Percentiles rank a stretch among this genome's conserved stretches.
Evolutionary conservation across 2,888 invertebrate genomes (phyloP).

Genomic region (Mythimna loreyi): DNA sequence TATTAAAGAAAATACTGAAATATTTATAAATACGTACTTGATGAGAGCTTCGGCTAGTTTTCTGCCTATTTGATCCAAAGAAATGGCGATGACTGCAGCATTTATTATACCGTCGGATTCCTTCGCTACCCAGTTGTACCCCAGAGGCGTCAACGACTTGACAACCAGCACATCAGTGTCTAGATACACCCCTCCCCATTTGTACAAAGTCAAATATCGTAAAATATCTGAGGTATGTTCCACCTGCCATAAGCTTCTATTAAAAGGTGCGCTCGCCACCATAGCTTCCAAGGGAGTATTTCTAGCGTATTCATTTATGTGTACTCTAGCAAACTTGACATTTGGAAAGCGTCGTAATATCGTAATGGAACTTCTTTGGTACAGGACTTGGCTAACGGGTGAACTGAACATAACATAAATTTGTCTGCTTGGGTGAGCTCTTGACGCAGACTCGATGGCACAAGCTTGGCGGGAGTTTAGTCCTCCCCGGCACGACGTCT

Average conservation of each 20-base stretch:
- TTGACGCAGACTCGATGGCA: conserved; percentile 93
- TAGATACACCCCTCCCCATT: conserved; percentile 94
- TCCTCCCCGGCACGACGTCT: conserved; percentile 91
- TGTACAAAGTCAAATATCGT: conserved; percentile 93
- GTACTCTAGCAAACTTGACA: conserved; percentile 56
- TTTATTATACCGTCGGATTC: conserved; percentile 90
- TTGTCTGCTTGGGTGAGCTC: conserved; percentile 90
- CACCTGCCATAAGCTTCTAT: conserved; percentile 85
- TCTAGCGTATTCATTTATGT: conserved; percentile 81
- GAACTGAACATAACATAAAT: conserved; percentile 88
- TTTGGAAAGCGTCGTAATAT: conserved; percentile 40
- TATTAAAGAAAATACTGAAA: not conserved
- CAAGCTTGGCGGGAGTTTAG: conserved; percentile 92
- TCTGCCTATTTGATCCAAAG: conserved; percentile 70
- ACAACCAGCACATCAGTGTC: conserved; percentile 94
- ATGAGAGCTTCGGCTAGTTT: conserved; percentile 38
- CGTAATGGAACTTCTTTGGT: conserved; percentile 40
- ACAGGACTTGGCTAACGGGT: conserved; percentile 37
- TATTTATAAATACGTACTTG: conserved; percentile 43
- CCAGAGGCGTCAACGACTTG: conserved; percentile 89
- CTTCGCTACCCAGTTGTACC: conserved; percentile 91
- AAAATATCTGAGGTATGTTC: conserved; percentile 92
- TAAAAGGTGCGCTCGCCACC: conserved; percentile 85
- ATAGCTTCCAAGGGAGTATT: conserved; percentile 91
- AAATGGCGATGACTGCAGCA: conserved; percentile 93